Percentiles rank a stretch among this genome's conserved stretches.
Evolutionary conservation across 2,797 vertebrate genomes (phyloP).

Genomic region (Argyrosomus regius): DNA sequence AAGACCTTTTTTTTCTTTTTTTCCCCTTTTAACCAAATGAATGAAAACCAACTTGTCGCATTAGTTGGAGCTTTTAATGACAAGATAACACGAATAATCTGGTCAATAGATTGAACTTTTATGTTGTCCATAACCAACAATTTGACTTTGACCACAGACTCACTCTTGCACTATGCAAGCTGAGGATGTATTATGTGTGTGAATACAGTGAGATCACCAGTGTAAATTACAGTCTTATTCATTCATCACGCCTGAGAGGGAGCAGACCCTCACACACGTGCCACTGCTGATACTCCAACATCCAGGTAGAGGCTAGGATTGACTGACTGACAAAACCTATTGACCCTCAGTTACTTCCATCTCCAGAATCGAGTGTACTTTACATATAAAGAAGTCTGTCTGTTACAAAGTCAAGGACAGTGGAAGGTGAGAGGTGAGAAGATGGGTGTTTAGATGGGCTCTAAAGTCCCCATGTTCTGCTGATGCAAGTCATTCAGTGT

Average conservation of each 20-base stretch:
- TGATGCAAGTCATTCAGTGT: constrained; percentile 60
- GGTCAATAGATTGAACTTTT: background rate
- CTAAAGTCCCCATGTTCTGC: constrained; percentile 42
- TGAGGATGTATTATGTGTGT: background rate
- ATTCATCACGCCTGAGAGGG: constrained; percentile 31
- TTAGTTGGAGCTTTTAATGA: background rate
- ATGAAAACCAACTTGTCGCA: background rate
- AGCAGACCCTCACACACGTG: constrained; percentile 21
- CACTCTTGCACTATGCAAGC: background rate
- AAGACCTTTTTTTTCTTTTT: background rate
- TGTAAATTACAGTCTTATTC: constrained; percentile 31
- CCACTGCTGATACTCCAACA: constrained; percentile 28
- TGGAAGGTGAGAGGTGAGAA: constrained; percentile 47
- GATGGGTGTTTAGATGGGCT: constrained; percentile 16
- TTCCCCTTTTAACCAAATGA: background rate
- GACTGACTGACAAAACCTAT: constrained; percentile 27
- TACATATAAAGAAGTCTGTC: constrained; percentile 26
- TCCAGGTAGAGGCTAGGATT: constrained; percentile 3
- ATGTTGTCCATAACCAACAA: background rate
- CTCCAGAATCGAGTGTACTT: constrained; percentile 1
- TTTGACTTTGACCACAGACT: constrained; percentile 7
- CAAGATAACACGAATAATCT: background rate
- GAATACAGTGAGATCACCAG: constrained; percentile 18
- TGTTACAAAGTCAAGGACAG: constrained; percentile 49
- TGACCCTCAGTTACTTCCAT: constrained; percentile 45